Evolutionary conservation across 35 echinoderm and acorn worm genomes (phyloP), one percentile per base, ranked within the genome.

Genomic region (Stichopus chloronotus): DNA sequence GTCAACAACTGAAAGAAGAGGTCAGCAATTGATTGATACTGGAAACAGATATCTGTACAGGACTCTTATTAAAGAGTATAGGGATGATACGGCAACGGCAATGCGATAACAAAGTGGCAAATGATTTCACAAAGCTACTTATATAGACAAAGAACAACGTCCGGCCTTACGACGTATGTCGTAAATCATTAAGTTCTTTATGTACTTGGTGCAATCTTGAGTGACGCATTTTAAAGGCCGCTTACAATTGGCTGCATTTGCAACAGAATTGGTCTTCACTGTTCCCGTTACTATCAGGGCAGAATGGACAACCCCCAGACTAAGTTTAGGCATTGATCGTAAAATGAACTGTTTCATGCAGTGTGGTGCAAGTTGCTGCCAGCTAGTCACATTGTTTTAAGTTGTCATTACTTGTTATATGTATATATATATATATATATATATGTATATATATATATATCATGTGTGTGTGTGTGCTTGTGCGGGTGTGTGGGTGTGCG

Each of bases 81-180:
- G 81, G 8, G 13, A 57, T 6, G 81, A 84, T 84, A 84, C 0
- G 81, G 81, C 81, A 84, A 84, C 30, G 3, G 81, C 81, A 84
- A 55, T 53, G 81, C 81, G 5, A 84, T 84, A 52, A 84, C 81
- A 84, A 84, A 84, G 5, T 84, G 81, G 25, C 81, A 84, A 52
- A 84, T 84, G 43, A 4, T 84, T 1, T 84, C 81, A 6, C 81
- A 52, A 84, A 84, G 81, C 81, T 84, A 84, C 4, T 84, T 84
- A 84, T 84, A 84, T 84, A 84, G 22, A 84, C 81, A 84, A 84
- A 84, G 81, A 84, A 84, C 81, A 57, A 84, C 25, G 56, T 22
- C 76, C 76, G 76, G 19, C 5, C 76, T 20, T 22, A 78, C 76
- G 76, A 85, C 82, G 4, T 53, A 85, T 9, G 82, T 85, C 82